These are phyloP conservation scores for Cephus cinctus DNA, from an alignment of 1,140 invertebrate species.

Conservation along the genomic window DNA sequence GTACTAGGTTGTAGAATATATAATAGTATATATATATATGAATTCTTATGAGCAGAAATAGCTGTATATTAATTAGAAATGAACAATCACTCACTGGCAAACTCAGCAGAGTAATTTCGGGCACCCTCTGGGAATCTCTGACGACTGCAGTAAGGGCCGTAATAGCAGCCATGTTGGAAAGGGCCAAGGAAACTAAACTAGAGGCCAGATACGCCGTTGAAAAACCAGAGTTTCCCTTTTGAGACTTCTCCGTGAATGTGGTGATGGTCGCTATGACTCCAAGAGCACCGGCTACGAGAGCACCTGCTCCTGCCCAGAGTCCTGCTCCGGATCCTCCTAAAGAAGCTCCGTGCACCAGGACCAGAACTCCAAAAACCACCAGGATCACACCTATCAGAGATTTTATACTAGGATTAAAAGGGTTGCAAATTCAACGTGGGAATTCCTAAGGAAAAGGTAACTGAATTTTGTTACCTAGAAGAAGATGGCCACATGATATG, in stretches of 20 bases:
- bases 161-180: conserved; percentile 53
- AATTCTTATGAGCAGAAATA: no score
- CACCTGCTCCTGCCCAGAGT: conserved; percentile 56
- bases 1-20: no score
- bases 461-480: conserved; percentile 38
- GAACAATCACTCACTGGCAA: conserved; percentile 35
- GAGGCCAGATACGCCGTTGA: conserved; percentile 48
- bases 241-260: conserved; percentile 29
- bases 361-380: conserved; percentile 53
- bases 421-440: neutral
- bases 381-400: conserved; percentile 48
- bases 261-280: conserved; percentile 48
- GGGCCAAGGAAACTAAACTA: conserved; percentile 45
- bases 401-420: neutral
- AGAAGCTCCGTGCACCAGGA: conserved; percentile 52
- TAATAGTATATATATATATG: no score
- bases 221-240: conserved; percentile 34
- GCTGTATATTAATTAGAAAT: no score
- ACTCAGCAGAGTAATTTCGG: conserved; percentile 36
- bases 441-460: neutral
- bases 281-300: conserved; percentile 47
- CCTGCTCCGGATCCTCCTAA: conserved; percentile 53
- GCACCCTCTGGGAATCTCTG: conserved; percentile 45
- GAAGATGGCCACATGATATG: conserved; percentile 47
- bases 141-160: conserved; percentile 49